Evolutionary conservation across 2,113 vertebrate genomes (phyloP), one percentile per base, ranked within the genome.

Genomic region (Sciurus niger): DNA sequence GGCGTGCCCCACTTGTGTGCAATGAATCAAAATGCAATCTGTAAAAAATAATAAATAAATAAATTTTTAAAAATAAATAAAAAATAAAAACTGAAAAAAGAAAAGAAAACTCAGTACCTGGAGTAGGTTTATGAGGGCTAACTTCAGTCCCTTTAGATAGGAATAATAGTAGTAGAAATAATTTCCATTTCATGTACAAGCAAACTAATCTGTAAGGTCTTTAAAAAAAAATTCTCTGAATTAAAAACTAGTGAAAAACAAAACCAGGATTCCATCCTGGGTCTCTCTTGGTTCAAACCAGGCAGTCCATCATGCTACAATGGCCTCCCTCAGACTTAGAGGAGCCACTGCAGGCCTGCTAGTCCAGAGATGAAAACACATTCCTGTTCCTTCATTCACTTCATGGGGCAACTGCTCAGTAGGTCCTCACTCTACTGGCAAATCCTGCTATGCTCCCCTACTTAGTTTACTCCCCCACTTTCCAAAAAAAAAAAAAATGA

Each of bases 201-300:
- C 14, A 91, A 68, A 91, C 11, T 74, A 79, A 79, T n/a, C 28
- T 20, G 84, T 25, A 58, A 24, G 22, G 76, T 55, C 25, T 4
- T 70, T 72, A 60, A 87, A 72, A 91, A 34, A 60, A 67, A 13
- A 34, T 17, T 7, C 63, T 17, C 16, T 32, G 46, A 87, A 68
- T 67, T 32, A 92, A 60, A 77, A 93, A 68, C 16, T 48, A 80
- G 28, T 43, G 43, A 95, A 18, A 93, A 68, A 88, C 48, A 43
- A 16, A 84, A 72, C 3, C 46, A 88, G 30, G 28, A 85, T 79
- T 90, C 6, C 30, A 94, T 83, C 10, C 53, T 10, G 13, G 8
- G 28, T 92, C 73, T 85, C 58, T 2, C 18, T 83, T 8, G 48
- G 14, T 67, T 28, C n/a, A 63, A 76, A 40, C 43, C 28, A n/a